Base-by-base conservation (phyloP, 2,113 vertebrate genomes). In the Eudorcas thomsonii region DNA sequence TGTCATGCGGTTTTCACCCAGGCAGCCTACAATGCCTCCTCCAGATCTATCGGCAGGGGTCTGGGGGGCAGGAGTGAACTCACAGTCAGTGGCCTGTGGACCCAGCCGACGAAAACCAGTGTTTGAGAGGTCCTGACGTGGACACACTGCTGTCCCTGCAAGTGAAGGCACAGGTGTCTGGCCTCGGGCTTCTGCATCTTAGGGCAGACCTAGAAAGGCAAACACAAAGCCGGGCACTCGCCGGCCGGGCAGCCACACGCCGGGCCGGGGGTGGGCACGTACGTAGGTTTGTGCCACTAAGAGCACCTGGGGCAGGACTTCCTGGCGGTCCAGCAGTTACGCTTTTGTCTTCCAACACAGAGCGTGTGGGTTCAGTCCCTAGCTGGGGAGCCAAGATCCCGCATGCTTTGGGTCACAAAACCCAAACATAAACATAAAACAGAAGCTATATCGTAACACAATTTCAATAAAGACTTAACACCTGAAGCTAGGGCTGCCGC, bases 111-210 rank as follows among this genome's bases (percentile, higher is more conserved):
- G 16, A n/a, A n/a, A 67, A 8, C 33, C n/a, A 67, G 33, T 9
- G 30, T 57, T 19, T 4, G 0, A 2, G 28, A 9, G 3, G 15
- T 19, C 57, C 28, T 7, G 2, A 21, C 3, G 6, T 19, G 0
- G 10, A 9, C 54, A 6, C 1, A 1, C 30, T 9, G 3, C 85
- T 17, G 48, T 14, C 14, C 59, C 67, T 9, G 39, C 23, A 15
- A 16, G 16, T 1, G 30, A 12, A 0, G n/a, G 48, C 48, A 23
- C 7, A n/a, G 64, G 9, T 1, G 64, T 71, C n/a, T 2, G 0
- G 36, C n/a, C 59, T 50, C 25, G 30, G 50, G 59, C 21, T 28
- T 28, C 93, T 36, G 50, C 36, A 11, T 9, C 6, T 21, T 3
- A 10, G 36, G 39, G 36, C 7, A 39, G 30, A 59, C 43, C 43